A percentile compares a stretch with the other conserved stretches of the same genome.
Conservation (phyloP, 1,140 invertebrate species). For the Bactericera cockerelli region DNA sequence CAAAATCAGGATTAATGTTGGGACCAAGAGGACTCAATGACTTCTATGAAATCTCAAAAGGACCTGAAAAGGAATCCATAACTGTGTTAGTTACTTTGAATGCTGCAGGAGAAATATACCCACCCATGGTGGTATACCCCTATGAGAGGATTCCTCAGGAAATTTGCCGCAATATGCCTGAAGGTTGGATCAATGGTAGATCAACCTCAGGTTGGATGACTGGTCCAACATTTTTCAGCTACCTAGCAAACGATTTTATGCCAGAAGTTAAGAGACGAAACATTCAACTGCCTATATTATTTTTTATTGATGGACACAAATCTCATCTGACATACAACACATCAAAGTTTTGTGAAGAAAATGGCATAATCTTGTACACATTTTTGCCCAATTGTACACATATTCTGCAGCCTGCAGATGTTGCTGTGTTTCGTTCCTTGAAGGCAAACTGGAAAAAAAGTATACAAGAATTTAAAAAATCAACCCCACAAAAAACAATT, state of each 20-base stretch:
- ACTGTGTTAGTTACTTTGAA: slow-evolving; percentile 15
- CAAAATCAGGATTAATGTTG: too few relatives aligned
- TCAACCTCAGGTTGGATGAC: slow-evolving; percentile 26
- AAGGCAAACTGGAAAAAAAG: slow-evolving; percentile 28
- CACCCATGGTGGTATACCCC: slow-evolving; percentile 16
- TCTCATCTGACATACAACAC: slow-evolving; percentile 28
- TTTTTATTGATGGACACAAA: slow-evolving; percentile 31
- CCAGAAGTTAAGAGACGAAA: too few relatives aligned
- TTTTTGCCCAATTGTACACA: slow-evolving; percentile 31
- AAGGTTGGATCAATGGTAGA: slow-evolving; percentile 19
- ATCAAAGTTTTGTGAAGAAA: slow-evolving; percentile 28
- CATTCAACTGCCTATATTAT: too few relatives aligned
- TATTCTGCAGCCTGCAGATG: slow-evolving; percentile 30
- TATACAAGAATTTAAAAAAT: slow-evolving; percentile 18
- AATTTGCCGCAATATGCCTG: slow-evolving; percentile 16
- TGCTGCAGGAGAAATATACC: slow-evolving; percentile 15
- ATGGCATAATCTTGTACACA: slow-evolving; percentile 29
- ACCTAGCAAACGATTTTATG: slow-evolving; percentile 25
- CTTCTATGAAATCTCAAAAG: slow-evolving; percentile 18
- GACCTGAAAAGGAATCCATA: slow-evolving; percentile 16
- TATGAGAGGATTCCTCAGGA: slow-evolving; percentile 16
- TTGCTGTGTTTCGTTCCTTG: slow-evolving; percentile 27
- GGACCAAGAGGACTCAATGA: slow-evolving; percentile 23
- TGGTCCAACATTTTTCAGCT: slow-evolving; percentile 24
- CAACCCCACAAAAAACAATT: slow-evolving; percentile 19